phyloP scores from a whole-genome alignment of 2,888 invertebrate genomes.

The Sthenelais limicola region DNA sequence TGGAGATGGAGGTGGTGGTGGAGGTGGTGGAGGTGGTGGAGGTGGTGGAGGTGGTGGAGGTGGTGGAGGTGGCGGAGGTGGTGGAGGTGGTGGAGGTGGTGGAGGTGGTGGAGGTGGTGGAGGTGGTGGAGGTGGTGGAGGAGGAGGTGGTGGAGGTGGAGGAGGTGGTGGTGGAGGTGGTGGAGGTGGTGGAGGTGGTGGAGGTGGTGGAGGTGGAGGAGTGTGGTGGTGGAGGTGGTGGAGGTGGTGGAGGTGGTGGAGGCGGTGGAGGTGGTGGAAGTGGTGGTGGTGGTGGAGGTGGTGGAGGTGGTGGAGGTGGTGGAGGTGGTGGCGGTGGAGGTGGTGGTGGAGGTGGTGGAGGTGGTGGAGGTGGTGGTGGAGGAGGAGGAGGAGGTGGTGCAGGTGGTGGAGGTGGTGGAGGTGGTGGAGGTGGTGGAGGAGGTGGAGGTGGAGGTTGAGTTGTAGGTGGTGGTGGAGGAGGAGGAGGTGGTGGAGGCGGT shows the following conservation, averaged over 20 bases:
- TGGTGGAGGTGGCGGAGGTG: too few relatives aligned
- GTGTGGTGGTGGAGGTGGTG: too few relatives aligned
- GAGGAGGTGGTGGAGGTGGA: constrained; percentile 29
- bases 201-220: constrained; percentile 39
- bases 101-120: constrained; percentile 38
- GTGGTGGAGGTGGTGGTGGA: constrained; percentile 13
- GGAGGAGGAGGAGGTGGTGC: constrained; percentile 34
- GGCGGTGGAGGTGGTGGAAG: constrained; percentile 36
- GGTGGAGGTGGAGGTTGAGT: not conserved
- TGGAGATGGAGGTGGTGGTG: too few relatives aligned
- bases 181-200: constrained; percentile 39
- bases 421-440: constrained; percentile 37
- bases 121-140: constrained; percentile 14
- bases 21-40: not conserved
- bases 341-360: constrained; percentile 21
- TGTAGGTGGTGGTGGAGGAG: too few relatives aligned
- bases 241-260: too few relatives aligned
- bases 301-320: constrained; percentile 13
- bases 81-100: too few relatives aligned
- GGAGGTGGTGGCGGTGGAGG: constrained; percentile 38
- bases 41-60: constrained; percentile 22
- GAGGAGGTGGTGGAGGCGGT: too few relatives aligned
- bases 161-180: constrained; percentile 36
- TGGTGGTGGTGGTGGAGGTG: constrained; percentile 1
- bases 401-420: constrained; percentile 39